A percentile compares a stretch with the other conserved stretches of the same genome.
These are phyloP conservation scores for Phaethornis superciliosus DNA, from an alignment of 2,113 vertebrate species.

Conservation along the genomic window DNA sequence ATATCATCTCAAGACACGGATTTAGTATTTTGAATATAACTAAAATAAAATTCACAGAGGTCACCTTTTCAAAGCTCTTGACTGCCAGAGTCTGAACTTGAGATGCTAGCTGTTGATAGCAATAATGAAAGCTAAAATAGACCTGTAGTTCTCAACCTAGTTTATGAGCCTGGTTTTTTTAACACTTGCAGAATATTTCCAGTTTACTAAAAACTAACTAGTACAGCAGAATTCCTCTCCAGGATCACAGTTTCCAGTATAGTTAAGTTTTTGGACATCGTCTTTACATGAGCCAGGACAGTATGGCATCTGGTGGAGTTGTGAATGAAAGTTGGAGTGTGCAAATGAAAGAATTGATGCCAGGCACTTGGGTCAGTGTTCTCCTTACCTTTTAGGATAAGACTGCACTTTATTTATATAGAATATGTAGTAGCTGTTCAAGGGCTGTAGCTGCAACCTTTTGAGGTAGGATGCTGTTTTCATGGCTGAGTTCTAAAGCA, in stretches of 20 bases:
- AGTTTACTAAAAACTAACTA: neutral
- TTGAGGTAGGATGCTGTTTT: neutral
- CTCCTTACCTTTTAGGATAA: neutral
- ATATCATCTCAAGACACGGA: neutral
- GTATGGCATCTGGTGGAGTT: neutral
- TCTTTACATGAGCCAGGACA: neutral
- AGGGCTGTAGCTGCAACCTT: neutral
- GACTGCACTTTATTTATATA: neutral
- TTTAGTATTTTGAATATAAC: neutral
- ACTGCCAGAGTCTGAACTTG: neutral
- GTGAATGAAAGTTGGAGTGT: neutral
- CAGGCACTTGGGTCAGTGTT: neutral
- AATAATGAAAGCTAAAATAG: neutral
- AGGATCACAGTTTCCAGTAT: neutral
- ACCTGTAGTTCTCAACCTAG: neutral
- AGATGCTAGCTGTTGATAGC: neutral
- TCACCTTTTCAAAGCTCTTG: neutral
- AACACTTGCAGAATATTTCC: neutral
- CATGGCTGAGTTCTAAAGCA: neutral
- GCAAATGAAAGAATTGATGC: neutral
- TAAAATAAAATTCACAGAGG: neutral
- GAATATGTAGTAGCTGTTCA: neutral
- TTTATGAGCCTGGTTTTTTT: neutral
- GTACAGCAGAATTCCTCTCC: neutral
- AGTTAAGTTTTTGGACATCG: neutral